Evolutionary conservation across 1,140 invertebrate species (phyloP), one percentile per base, ranked within the genome.

Genomic region (Diuraphis noxia): DNA sequence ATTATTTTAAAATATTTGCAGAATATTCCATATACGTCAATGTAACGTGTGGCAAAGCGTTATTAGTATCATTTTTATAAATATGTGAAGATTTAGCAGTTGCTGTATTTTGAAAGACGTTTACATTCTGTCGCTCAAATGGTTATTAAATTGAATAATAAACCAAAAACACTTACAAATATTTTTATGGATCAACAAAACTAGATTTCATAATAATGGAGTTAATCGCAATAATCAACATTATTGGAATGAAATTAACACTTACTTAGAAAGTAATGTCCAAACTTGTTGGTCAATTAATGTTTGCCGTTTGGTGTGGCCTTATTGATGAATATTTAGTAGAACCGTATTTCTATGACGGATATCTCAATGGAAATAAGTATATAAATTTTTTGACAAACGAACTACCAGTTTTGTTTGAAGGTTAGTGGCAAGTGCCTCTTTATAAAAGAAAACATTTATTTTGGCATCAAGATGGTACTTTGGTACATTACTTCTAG

Each of bases 281-380:
- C 93, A 93, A 88, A n/a, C 77, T 77, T 87, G 46, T 41, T 92
- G 92, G 88, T 91, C 92, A 91, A 56, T 94, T 40, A 94, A 94
- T 92, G n/a, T n/a, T n/a, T n/a, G n/a, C n/a, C n/a, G 88, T 94
- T 90, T 93, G 93, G 93, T 93, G 92, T 72, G 93, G 93, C 43
- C 93, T 94, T 91, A 92, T 93, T 36, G 92, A 92, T 49, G 92
- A 93, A 79, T 49, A 86, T 92, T 92, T 93, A 88, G 93, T 93
- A 92, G 93, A 93, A 23, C 93, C 93, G 46, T 92, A 93, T 93
- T 92, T 93, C 77, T 92, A 94, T 56, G 84, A 88, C 77, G 79
- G 41, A 43, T 10, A 43, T 36, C 91, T 93, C 46, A 93, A 86
- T 90, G 92, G n/a, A n/a, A n/a, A n/a, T n/a, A n/a, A n/a, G n/a